These are phyloP conservation scores for Acanthosoma haemorrhoidale DNA, from an alignment of 2,888 invertebrate genomes.

Conservation along the genomic window DNA sequence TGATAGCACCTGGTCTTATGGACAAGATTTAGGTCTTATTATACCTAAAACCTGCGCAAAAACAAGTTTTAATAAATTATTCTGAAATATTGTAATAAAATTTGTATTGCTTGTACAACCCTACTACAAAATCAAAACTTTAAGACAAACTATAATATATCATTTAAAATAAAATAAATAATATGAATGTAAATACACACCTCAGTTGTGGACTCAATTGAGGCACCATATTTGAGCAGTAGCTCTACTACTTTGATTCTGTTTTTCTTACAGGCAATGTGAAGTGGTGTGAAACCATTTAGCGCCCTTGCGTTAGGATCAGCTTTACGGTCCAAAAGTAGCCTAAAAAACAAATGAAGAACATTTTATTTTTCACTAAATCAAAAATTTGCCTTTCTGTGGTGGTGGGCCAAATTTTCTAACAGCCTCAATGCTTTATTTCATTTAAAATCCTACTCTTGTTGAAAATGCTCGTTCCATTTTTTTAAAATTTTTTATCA, in stretches of 20 bases:
- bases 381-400: neutral
- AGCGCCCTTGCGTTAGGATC: slow-evolving; percentile 93
- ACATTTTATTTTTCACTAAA: neutral
- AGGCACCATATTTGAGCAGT: slow-evolving; percentile 89
- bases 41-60: no score
- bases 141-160: no score
- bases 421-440: neutral
- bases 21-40: no score
- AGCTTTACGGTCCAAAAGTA: slow-evolving; percentile 88
- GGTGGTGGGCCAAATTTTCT: no score
- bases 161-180: neutral
- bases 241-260: slow-evolving; percentile 93
- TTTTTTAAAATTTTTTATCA: no score
- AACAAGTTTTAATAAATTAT: no score
- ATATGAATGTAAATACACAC: slow-evolving; percentile 31
- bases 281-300: slow-evolving; percentile 96
- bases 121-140: no score
- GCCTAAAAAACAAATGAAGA: slow-evolving; percentile 41
- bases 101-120: no score
- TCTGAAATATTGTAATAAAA: no score
- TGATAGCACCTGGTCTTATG: no score
- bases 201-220: slow-evolving; percentile 47
- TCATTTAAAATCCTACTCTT: neutral
- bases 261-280: slow-evolving; percentile 99
- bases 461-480: no score